These are phyloP conservation scores for Helostoma temminkii DNA, from an alignment of 2,797 vertebrate species.

Conservation along the genomic window DNA sequence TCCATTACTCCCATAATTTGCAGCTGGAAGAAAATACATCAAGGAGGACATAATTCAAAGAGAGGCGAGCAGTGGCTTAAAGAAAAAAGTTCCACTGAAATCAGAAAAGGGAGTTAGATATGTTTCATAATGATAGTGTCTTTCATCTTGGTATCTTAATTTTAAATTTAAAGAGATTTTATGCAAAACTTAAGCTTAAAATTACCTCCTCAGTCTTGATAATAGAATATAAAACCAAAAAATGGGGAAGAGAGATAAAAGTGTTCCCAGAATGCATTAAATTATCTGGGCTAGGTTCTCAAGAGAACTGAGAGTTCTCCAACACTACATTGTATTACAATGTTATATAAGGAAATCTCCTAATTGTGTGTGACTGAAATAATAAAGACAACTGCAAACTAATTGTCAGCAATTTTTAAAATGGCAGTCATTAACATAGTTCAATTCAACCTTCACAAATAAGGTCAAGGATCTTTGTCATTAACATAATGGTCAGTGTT, in stretches of 20 bases:
- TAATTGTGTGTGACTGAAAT: not conserved
- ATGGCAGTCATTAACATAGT: not conserved
- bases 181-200: slow-evolving; percentile 46
- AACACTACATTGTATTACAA: slow-evolving; percentile 6
- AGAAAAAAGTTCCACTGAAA: slow-evolving; percentile 46
- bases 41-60: slow-evolving; percentile 69
- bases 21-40: slow-evolving; percentile 77
- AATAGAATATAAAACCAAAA: slow-evolving; percentile 17
- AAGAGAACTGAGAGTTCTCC: slow-evolving; percentile 16
- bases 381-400: slow-evolving; percentile 18
- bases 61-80: slow-evolving; percentile 44
- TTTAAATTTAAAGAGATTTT: slow-evolving; percentile 57
- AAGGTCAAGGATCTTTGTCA: slow-evolving; percentile 29
- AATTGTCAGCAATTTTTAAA: slow-evolving; percentile 18
- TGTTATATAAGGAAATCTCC: not conserved
- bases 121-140: slow-evolving; percentile 53
- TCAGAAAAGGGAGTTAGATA: slow-evolving; percentile 41
- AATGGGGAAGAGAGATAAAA: slow-evolving; percentile 53
- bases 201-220: slow-evolving; percentile 39
- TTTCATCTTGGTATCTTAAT: slow-evolving; percentile 61
- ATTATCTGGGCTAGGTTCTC: slow-evolving; percentile 32
- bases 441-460: slow-evolving; percentile 35
- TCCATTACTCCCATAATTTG: slow-evolving; percentile 76
- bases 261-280: slow-evolving; percentile 39
- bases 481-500: slow-evolving; percentile 27